Evolutionary conservation across 2,888 invertebrate genomes (phyloP), one percentile per base, ranked within the genome.

Genomic region (Papilio gigon): DNA sequence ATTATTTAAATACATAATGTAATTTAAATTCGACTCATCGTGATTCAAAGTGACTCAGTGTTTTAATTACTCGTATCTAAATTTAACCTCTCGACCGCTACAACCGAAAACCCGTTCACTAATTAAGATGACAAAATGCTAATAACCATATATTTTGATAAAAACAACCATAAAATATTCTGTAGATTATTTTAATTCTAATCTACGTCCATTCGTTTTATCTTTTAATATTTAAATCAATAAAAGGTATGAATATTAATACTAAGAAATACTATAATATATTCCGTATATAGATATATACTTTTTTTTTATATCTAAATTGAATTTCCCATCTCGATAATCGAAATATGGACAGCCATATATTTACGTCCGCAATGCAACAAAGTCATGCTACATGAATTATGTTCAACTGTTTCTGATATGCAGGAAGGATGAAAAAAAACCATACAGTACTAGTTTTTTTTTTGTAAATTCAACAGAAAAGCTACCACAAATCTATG

Each of bases 71-170:
- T 22, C 5, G 22, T 17, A 56, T 30, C n/a, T 56, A 30, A 17
- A 30, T n/a, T 27, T 56, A 30, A 56, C 53, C 53, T 56, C 30
- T 56, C n/a, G 30, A 56, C 53, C 30, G 27, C 53, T 30, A 56
- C 9, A 30, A 30, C n/a, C 50, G n/a, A 2, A 30, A 53, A 53
- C 27, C 53, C 30, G 30, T 30, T 17, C 1, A 53, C 6, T 27
- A 30, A 53, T 53, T n/a, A 56, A 56, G 30, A 14, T 56, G 12
- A 56, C 17, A 27, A 56, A 30, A 53, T 27, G n/a, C 53, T 53
- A 27, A 53, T 53, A 53, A 53, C 8, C 1, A 27, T 30, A 9
- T 3, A 27, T 17, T 27, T 53, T 8, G 53, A n/a, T 27, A n/a
- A 47, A 47, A 53, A 53, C 30, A 30, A 53, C 9, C n/a, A 30